Percentiles rank a stretch among this genome's conserved stretches.
These are phyloP conservation scores for Lycia hirtaria DNA, from an alignment of 2,888 invertebrate species.

Conservation along the genomic window DNA sequence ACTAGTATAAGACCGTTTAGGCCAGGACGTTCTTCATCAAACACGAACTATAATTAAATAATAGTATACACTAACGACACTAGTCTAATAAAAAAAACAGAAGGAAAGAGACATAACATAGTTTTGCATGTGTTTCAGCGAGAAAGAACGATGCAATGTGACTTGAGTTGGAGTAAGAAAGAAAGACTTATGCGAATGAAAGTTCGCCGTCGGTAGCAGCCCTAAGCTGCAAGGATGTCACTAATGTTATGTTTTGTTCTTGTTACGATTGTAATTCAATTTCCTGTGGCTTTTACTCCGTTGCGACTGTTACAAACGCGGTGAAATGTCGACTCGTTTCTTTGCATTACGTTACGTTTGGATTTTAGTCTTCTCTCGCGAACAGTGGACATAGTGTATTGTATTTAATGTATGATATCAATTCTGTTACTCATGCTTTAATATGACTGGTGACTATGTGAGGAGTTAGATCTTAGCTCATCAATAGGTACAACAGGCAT, in stretches of 20 bases:
- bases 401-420: conserved; percentile 8
- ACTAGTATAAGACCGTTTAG: too few relatives aligned
- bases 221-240: conserved; percentile 22
- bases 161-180: background rate
- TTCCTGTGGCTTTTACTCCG: conserved; percentile 30
- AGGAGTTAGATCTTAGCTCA: too few relatives aligned
- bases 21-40: too few relatives aligned
- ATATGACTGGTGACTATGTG: background rate
- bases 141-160: too few relatives aligned
- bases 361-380: conserved; percentile 13
- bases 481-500: too few relatives aligned
- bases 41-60: too few relatives aligned
- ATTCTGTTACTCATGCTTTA: background rate
- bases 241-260: conserved; percentile 35
- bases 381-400: conserved; percentile 7
- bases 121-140: too few relatives aligned
- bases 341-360: conserved; percentile 17
- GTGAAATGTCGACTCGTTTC: conserved; percentile 25
- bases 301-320: conserved; percentile 20
- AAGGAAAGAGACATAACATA: too few relatives aligned
- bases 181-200: background rate
- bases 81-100: too few relatives aligned
- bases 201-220: background rate
- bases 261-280: conserved; percentile 37
- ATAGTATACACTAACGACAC: too few relatives aligned